Evolutionary conservation across 2,113 vertebrate genomes (phyloP), one percentile per base, ranked within the genome.

Genomic region (Misgurnus anguillicaudatus): DNA sequence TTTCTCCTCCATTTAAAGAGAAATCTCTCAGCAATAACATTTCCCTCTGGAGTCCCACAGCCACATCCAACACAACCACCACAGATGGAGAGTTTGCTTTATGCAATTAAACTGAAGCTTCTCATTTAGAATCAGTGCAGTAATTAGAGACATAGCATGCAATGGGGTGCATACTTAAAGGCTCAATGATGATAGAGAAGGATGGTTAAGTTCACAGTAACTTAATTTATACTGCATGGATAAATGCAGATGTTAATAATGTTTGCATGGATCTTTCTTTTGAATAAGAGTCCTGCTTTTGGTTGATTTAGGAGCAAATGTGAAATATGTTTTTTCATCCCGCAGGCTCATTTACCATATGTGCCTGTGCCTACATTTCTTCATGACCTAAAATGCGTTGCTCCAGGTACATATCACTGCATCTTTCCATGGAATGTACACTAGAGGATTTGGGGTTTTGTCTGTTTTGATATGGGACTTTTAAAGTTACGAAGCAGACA

Each of bases 51-150:
- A 5, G 8, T 57, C 53, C 53, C 53, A 2, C 36, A 58, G 38
- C 53, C 70, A 72, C 70, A 58, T 58, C 70, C 53, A 42, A 72
- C 53, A 58, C n/a, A 60, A 72, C 57, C 36, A 17, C 70, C 19
- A 10, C 70, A 58, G 42, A 17, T 72, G 38, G 36, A 42, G 53
- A 42, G 57, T 42, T 42, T 21, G 0, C 9, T 72, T 36, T 19
- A 41, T 58, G 53, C 53, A 58, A 68, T 51, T 31, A 68, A 42
- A 72, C 36, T 14, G 38, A 11, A 4, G 38, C 53, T 72, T 41
- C 41, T 57, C 69, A 39, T 72, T 57, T 57, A 58, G 14, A 72
- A 53, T 72, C 2, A 7, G 48, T 57, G 1, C 17, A 39, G 51
- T 71, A 57, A 71, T 71, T 71, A 71, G 16, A 57, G 51, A 31